Evolutionary conservation across 2,797 vertebrate species (phyloP).

Genomic region (Gymnoscopelus microlampas): DNA sequence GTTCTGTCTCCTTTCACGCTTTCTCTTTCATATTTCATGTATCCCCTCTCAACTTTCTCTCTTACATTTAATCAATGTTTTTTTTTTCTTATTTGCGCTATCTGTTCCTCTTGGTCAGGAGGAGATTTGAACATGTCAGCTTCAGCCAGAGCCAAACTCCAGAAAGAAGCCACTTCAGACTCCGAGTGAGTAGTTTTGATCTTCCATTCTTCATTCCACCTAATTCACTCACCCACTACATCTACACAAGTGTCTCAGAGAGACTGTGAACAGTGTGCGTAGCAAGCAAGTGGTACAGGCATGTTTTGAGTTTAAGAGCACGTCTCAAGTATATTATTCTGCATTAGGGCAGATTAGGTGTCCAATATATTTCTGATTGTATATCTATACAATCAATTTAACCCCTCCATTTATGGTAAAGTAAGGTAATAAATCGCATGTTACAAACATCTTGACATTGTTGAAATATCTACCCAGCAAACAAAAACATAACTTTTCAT

Average conservation of each 20-base stretch:
- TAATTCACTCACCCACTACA: constrained; percentile 30
- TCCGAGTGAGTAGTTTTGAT: constrained; percentile 85
- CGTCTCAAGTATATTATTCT: neutral
- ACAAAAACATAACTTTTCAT: too few species aligned
- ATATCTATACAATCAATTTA: too few species aligned
- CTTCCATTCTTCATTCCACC: constrained; percentile 11
- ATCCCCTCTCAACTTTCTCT: neutral
- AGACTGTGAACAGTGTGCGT: constrained; percentile 30
- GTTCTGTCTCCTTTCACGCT: constrained; percentile 10
- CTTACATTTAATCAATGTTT: neutral
- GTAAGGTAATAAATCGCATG: too few species aligned
- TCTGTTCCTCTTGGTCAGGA: constrained; percentile 71
- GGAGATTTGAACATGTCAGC: constrained; percentile 92
- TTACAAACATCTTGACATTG: too few species aligned
- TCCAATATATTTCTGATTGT: too few species aligned
- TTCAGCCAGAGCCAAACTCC: constrained; percentile 82
- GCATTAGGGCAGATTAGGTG: too few species aligned
- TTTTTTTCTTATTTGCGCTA: neutral
- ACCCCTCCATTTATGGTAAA: too few species aligned
- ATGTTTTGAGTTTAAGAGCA: constrained; percentile 11
- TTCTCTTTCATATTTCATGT: neutral
- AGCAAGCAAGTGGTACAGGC: constrained; percentile 21
- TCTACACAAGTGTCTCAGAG: constrained; percentile 39
- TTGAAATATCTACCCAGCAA: too few species aligned
- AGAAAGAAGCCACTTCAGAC: constrained; percentile 76